Conservation (phyloP, 2,113 vertebrate species). For the Rhinichthys klamathensis region DNA sequence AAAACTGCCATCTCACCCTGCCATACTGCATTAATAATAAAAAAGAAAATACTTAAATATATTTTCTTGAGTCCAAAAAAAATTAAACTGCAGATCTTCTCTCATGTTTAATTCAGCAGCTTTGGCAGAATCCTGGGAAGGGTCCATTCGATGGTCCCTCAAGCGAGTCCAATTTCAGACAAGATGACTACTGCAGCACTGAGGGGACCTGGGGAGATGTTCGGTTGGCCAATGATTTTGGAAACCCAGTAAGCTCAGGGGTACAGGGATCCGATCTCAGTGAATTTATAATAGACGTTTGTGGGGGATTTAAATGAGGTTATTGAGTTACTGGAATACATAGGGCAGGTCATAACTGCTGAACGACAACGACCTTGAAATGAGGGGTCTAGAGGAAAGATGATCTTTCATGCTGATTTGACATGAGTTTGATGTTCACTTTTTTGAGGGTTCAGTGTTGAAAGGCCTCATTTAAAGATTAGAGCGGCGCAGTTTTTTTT, state of each 20-base stretch:
- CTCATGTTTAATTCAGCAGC: conserved; percentile 65
- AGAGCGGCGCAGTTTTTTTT: not conserved
- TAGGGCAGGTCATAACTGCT: conserved; percentile 55
- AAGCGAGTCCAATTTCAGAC: conserved; percentile 66
- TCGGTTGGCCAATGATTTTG: conserved; percentile 58
- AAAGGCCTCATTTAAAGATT: not conserved
- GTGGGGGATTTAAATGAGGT: conserved; percentile 47
- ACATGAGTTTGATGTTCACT: not conserved
- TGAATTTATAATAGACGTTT: conserved; percentile 63
- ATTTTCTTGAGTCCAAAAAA: not conserved
- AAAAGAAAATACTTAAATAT: not conserved
- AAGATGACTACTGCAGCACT: conserved; percentile 59
- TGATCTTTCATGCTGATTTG: conserved; percentile 24
- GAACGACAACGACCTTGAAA: conserved; percentile 58
- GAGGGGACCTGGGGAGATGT: conserved; percentile 52
- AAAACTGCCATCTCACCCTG: not conserved
- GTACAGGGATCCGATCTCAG: conserved; percentile 61
- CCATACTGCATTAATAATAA: not conserved
- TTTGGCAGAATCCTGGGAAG: conserved; percentile 60
- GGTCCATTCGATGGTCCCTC: conserved; percentile 58
- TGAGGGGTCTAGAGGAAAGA: not conserved
- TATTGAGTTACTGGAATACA: conserved; percentile 47
- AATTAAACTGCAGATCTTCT: conserved; percentile 19
- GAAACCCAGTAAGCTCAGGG: conserved; percentile 65
- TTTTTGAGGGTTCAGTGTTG: not conserved